Conservation (phyloP, 2,797 vertebrate genomes). For the Alcedo quadribrachys region DNA sequence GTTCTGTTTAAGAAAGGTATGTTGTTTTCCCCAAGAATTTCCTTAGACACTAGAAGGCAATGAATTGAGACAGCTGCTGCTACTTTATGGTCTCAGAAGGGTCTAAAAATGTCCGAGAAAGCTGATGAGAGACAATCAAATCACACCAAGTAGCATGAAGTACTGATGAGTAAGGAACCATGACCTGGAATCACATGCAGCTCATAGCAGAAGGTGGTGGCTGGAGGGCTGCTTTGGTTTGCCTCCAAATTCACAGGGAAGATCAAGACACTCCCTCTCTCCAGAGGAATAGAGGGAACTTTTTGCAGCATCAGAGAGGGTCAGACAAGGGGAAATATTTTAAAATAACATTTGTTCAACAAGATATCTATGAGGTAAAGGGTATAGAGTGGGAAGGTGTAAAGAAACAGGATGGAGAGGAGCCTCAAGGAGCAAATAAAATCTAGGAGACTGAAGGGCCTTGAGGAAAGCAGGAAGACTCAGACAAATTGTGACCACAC, state of each 20-base stretch:
- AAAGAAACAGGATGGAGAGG: not conserved
- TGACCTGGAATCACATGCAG: not conserved
- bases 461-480: not conserved
- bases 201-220: not conserved
- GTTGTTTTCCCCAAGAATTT: not conserved
- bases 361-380: not conserved
- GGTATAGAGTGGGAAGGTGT: not conserved
- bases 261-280: not conserved
- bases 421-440: not conserved
- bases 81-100: not conserved
- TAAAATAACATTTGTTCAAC: not conserved
- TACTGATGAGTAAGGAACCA: not conserved
- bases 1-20: not conserved
- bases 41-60: rapidly evolving
- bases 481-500: constrained; percentile 13
- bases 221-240: not conserved
- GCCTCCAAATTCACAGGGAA: not conserved
- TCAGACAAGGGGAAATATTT: not conserved
- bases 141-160: not conserved
- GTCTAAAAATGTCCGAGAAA: not conserved
- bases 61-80: not conserved
- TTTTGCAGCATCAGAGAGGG: not conserved
- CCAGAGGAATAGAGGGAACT: not conserved
- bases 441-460: not conserved
- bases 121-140: not conserved